A percentile compares a stretch with the other conserved stretches of the same genome.
Evolutionary conservation across 2,888 invertebrate species (phyloP).

Genomic region (Campoplex capitator): DNA sequence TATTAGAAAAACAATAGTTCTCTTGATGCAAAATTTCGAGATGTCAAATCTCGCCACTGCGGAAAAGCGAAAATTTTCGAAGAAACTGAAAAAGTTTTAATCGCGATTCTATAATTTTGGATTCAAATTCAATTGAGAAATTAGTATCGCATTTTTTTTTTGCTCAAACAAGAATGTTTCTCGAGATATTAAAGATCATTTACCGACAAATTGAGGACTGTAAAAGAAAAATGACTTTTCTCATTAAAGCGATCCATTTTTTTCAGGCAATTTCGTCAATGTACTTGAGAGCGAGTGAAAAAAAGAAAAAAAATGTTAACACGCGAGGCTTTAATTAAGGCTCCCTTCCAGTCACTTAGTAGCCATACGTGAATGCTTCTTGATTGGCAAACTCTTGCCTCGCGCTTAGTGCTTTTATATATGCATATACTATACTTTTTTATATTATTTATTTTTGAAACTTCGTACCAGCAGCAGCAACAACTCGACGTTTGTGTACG

Average conservation of each 20-base stretch:
- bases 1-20: too few species aligned
- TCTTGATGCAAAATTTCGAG: too few species aligned
- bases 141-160: background rate
- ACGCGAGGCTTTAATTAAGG: constrained; percentile 62
- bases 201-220: background rate
- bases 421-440: background rate
- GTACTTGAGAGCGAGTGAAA: background rate
- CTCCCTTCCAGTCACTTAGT: constrained; percentile 75
- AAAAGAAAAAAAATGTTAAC: constrained; percentile 23
- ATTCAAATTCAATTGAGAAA: too few species aligned
- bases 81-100: too few species aligned
- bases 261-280: constrained; percentile 29
- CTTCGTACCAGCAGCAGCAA: constrained; percentile 8
- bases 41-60: too few species aligned
- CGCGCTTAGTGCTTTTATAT: constrained; percentile 37
- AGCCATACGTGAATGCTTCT: constrained; percentile 77
- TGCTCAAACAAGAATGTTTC: background rate
- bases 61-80: too few species aligned
- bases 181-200: background rate
- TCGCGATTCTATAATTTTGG: too few species aligned
- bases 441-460: constrained; percentile 30
- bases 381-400: constrained; percentile 77
- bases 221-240: background rate
- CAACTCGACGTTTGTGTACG: background rate
- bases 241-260: background rate